Evolutionary conservation across 2,113 vertebrate species (phyloP), one percentile per base, ranked within the genome.

Genomic region (Cebidichthys violaceus): DNA sequence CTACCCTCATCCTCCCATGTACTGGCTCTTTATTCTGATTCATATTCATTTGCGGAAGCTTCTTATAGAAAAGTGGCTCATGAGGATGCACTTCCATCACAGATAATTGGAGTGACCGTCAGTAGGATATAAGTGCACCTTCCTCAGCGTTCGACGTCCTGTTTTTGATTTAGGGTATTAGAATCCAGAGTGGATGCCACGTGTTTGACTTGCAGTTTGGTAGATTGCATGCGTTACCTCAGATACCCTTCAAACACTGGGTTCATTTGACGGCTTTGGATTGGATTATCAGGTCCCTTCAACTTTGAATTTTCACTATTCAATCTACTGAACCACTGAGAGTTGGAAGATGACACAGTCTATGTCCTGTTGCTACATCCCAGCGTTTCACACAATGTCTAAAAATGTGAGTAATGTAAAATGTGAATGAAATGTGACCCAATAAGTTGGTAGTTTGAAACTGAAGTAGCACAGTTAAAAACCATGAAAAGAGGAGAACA

Each of bases 101-200:
- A 81, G 70, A 83, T 91, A 91, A 92, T 89, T 91, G 90, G 77
- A 79, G 52, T 90, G 87, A 92, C 88, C 79, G 86, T 92, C 69
- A 59, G 52, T 24, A 55, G 79, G 70, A 70, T 74, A 70, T 29
- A 54, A 85, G 29, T 64, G 60, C 33, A 64, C 55, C 64, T 74
- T 79, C 59, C 68, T 50, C 52, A 17, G 45, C 59, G 33, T 64
- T 79, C 24, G 22, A 50, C 70, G 18, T 70, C 13, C 35, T 73
- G 45, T 77, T 68, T 83, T 81, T 64, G 27, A 84, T 75, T 78
- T 72, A 35, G 27, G n/a, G 43, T 50, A 62, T 57, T 62, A 24
- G 71, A 84, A 79, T 70, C 52, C 54, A 57, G 52, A 75, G 65
- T 11, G 60, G 70, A 64, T 75, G 43, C 39, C 76, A 66, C 31